These are phyloP conservation scores for Triops longicaudatus DNA, from an alignment of 1,140 invertebrate genomes.

Conservation along the genomic window DNA sequence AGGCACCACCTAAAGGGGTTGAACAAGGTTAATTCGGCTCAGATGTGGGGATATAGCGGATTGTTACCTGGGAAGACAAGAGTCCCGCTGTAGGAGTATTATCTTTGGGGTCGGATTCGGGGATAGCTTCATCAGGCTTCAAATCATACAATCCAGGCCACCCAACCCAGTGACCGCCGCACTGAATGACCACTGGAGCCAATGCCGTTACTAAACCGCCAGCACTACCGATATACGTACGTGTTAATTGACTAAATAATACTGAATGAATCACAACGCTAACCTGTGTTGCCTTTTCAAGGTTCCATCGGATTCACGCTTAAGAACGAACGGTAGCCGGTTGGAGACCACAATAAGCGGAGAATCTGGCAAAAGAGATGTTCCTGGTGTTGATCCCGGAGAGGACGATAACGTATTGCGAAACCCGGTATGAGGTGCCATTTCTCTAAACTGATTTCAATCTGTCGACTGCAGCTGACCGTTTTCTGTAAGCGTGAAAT, in stretches of 20 bases:
- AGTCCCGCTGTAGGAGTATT: constrained; percentile 39
- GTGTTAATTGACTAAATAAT: neutral
- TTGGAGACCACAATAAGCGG: constrained; percentile 36
- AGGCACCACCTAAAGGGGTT: constrained; percentile 35
- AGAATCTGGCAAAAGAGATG: neutral
- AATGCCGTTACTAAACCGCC: constrained; percentile 43
- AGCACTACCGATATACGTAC: constrained; percentile 35
- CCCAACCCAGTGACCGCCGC: constrained; percentile 41
- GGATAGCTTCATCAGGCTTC: constrained; percentile 34
- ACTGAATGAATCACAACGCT: neutral
- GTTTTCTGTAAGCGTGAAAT: neutral
- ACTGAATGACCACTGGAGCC: constrained; percentile 40
- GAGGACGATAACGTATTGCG: neutral
- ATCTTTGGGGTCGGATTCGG: constrained; percentile 39
- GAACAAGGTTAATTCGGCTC: neutral
- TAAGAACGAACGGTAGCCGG: constrained; percentile 35
- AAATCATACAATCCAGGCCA: constrained; percentile 39
- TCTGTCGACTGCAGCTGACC: neutral
- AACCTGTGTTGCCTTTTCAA: constrained; percentile 35
- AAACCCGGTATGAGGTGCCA: neutral
- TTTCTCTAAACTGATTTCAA: neutral
- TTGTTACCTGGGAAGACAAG: constrained; percentile 36
- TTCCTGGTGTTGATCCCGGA: neutral
- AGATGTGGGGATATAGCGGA: neutral
- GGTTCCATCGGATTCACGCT: constrained; percentile 29